phyloP scores from a whole-genome alignment of 1,140 invertebrate species.

The Plodia interpunctella region DNA sequence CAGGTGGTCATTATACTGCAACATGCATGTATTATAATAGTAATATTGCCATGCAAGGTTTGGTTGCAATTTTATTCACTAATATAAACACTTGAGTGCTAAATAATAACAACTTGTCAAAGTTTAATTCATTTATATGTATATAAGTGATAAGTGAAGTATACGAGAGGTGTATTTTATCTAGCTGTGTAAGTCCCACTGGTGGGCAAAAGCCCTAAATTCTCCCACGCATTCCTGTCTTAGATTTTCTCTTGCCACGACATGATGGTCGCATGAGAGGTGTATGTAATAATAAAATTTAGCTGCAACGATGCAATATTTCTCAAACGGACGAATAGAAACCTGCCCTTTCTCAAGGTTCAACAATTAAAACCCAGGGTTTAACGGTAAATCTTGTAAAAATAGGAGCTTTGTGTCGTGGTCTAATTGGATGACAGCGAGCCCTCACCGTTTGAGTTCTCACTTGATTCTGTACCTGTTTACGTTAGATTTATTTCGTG shows the following conservation, averaged over 20 bases:
- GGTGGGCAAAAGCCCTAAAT: no score
- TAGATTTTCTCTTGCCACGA: no score
- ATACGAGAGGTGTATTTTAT: no score
- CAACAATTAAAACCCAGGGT: neutral
- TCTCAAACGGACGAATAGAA: no score
- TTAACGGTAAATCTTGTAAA: neutral
- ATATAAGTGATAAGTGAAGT: no score
- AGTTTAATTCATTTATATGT: no score
- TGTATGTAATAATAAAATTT: no score
- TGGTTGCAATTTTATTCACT: slow-evolving; percentile 32
- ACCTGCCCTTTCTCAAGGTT: neutral
- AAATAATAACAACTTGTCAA: slow-evolving; percentile 10
- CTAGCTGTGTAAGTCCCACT: no score
- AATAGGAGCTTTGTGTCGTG: neutral
- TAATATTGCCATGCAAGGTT: slow-evolving; percentile 12
- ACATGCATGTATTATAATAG: slow-evolving; percentile 25
- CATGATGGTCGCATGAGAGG: no score
- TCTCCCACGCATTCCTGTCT: no score
- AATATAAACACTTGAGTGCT: slow-evolving; percentile 17
- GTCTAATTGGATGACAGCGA: neutral
- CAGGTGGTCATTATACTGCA: slow-evolving; percentile 26
- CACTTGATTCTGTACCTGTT: neutral
- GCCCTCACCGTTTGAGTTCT: neutral
- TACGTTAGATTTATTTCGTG: no score
- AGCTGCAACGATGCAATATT: no score